Evolutionary conservation across 2,113 vertebrate genomes (phyloP).

Genomic region (Neodon shergylaensis): DNA sequence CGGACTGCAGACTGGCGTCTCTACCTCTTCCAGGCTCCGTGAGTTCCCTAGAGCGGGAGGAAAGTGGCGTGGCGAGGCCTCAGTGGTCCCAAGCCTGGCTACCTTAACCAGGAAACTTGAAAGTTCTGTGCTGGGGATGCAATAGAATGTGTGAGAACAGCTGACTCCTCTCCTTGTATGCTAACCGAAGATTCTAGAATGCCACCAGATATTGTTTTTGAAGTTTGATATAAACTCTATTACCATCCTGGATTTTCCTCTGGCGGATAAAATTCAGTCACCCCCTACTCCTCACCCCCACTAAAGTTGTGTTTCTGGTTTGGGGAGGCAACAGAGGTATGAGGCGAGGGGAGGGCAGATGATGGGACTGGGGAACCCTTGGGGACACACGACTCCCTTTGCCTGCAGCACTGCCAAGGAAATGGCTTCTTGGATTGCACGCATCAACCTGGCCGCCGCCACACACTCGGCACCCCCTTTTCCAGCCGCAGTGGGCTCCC

Average conservation of each 20-base stretch:
- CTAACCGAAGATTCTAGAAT: background rate
- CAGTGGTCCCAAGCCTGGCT: background rate
- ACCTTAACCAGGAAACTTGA: background rate
- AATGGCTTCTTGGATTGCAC: constrained; percentile 94
- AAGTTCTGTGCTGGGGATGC: background rate
- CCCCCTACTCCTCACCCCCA: background rate
- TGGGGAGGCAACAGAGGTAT: background rate
- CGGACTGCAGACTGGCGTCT: constrained; percentile 94
- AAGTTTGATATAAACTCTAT: background rate
- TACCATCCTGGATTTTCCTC: background rate
- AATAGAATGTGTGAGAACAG: background rate
- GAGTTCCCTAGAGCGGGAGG: constrained; percentile 77
- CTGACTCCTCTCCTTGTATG: background rate
- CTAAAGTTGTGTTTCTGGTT: background rate
- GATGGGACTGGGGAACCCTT: background rate
- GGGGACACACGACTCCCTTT: background rate
- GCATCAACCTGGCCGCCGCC: constrained; percentile 92
- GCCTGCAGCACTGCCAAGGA: constrained; percentile 87
- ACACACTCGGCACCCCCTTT: constrained; percentile 94
- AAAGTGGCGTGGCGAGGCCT: background rate
- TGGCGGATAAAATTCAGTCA: background rate
- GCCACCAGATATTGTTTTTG: background rate
- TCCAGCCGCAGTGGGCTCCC: constrained; percentile 93
- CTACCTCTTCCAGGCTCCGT: constrained; percentile 94
- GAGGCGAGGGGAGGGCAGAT: background rate